Percentiles rank a stretch among this genome's conserved stretches.
Conservation (phyloP, 2,888 invertebrate genomes). For the Keiferia lycopersicella region DNA sequence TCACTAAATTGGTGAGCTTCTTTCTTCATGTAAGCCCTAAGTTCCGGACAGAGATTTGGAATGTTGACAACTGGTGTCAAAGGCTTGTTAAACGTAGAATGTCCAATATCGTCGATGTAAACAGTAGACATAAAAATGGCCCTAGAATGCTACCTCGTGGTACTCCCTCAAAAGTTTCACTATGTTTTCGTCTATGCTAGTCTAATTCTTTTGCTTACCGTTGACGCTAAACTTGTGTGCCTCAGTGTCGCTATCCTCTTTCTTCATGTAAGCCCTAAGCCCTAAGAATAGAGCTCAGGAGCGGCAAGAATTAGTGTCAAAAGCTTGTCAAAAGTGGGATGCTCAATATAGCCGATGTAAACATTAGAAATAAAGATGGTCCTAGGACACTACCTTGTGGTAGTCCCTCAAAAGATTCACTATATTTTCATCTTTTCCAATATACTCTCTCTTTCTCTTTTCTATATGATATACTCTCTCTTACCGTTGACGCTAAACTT, state of each 20-base stretch:
- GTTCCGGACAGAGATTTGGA: slow-evolving; percentile 28
- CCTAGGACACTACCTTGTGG: background rate
- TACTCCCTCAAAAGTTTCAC: background rate
- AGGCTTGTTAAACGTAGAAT: slow-evolving; percentile 6
- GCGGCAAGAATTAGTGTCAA: slow-evolving; percentile 25
- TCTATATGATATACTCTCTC: background rate
- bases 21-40: slow-evolving; percentile 11
- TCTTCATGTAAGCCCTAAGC: slow-evolving; percentile 31
- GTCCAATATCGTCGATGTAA: background rate
- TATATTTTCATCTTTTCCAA: too few species aligned
- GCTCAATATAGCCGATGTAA: background rate
- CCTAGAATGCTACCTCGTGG: background rate
- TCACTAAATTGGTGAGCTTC: slow-evolving; percentile 48
- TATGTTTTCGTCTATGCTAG: too few species aligned
- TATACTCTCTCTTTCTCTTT: too few species aligned
- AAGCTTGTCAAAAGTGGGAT: slow-evolving; percentile 6
- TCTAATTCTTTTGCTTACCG: background rate
- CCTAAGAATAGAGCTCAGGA: slow-evolving; percentile 29
- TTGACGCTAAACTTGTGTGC: slow-evolving; percentile 34
- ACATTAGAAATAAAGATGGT: background rate
- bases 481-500: slow-evolving; percentile 31
- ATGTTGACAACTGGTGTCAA: slow-evolving; percentile 25
- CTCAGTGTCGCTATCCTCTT: slow-evolving; percentile 39
- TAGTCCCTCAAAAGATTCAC: background rate
- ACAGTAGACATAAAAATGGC: background rate